Conservation (phyloP, 2,888 invertebrate species). For the Tetragnatha montana region DNA sequence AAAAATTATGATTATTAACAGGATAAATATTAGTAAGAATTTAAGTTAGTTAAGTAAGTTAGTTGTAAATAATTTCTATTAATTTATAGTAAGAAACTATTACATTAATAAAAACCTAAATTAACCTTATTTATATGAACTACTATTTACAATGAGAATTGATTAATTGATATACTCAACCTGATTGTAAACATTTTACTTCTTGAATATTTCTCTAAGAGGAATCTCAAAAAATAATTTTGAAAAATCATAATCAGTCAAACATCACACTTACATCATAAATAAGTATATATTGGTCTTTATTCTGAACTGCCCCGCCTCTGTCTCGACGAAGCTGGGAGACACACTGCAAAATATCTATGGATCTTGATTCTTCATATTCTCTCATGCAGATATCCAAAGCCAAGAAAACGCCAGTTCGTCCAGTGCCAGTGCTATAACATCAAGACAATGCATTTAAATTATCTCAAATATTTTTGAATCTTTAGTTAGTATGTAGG, state of each 20-base stretch:
- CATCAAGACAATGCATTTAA: conserved; percentile 5
- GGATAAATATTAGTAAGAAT: too few relatives aligned
- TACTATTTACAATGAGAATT: too few relatives aligned
- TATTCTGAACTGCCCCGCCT: conserved; percentile 91
- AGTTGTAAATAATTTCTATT: too few relatives aligned
- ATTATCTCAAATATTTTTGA: background rate
- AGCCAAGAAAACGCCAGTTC: conserved; percentile 90
- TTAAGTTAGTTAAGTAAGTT: too few relatives aligned
- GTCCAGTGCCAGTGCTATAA: conserved; percentile 87
- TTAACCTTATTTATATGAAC: too few relatives aligned
- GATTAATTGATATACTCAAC: too few relatives aligned
- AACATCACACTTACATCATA: conserved; percentile 83
- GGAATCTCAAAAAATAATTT: background rate
- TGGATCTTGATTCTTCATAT: conserved; percentile 86
- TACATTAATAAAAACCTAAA: too few relatives aligned
- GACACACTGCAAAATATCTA: conserved; percentile 91
- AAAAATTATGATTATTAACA: too few relatives aligned
- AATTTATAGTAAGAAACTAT: too few relatives aligned
- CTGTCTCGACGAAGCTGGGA: conserved; percentile 89
- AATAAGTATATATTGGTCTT: conserved; percentile 93
- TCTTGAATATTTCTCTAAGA: background rate
- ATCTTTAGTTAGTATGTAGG: background rate
- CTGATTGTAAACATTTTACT: too few relatives aligned
- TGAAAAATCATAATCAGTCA: background rate
- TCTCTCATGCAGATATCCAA: conserved; percentile 91